Percentiles rank a stretch among this genome's conserved stretches.
Conservation (phyloP, 2,888 invertebrate species). For the Pollenia amentaria region DNA sequence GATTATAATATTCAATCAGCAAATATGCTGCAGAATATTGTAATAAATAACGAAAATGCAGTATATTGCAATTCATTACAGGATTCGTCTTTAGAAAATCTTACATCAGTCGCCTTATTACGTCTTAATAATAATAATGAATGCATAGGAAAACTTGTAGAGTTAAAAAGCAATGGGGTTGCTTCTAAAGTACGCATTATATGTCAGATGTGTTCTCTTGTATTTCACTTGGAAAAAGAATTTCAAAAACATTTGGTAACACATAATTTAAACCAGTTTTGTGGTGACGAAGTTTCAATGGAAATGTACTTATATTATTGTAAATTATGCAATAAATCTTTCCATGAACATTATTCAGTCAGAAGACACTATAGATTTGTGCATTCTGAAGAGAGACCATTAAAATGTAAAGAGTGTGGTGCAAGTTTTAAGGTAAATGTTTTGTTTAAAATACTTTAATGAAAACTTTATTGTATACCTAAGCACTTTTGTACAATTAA, state of each 20-base stretch:
- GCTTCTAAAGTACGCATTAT: constrained; percentile 36
- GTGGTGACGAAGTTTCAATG: neutral
- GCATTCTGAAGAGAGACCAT: constrained; percentile 89
- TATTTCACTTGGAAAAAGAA: constrained; percentile 40
- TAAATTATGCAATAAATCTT: constrained; percentile 90
- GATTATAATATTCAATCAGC: constrained; percentile 37
- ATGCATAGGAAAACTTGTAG: constrained; percentile 29
- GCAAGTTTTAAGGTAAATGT: constrained; percentile 77
- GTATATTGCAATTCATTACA: neutral
- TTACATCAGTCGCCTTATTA: constrained; percentile 42
- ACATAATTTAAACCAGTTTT: neutral
- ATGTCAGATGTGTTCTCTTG: constrained; percentile 37
- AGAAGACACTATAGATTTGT: constrained; percentile 90
- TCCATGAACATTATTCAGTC: constrained; percentile 90
- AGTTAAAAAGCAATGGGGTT: constrained; percentile 4
- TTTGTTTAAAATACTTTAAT: neutral
- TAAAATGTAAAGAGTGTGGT: constrained; percentile 86
- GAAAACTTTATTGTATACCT: neutral
- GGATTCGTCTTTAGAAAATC: neutral
- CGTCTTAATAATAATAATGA: constrained; percentile 19
- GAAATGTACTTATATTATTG: constrained; percentile 47
- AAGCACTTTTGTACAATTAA: too few relatives aligned
- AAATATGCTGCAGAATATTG: neutral
- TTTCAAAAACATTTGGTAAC: constrained; percentile 51
- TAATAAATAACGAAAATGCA: neutral